These are phyloP conservation scores for Mastomys coucha DNA, from an alignment of 2,113 vertebrate species.

Conservation along the genomic window DNA sequence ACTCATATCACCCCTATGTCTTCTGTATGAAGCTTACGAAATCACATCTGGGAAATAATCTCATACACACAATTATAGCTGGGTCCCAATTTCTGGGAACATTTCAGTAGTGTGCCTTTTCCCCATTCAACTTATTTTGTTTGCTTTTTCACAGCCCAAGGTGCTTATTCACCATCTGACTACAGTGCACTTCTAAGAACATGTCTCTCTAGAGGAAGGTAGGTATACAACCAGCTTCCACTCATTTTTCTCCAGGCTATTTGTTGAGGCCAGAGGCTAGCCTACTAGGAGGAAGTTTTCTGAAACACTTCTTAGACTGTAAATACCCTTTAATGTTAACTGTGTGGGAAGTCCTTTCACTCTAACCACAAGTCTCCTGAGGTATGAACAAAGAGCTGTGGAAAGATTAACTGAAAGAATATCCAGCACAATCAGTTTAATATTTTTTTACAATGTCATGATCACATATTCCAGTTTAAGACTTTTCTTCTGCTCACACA, in stretches of 20 bases:
- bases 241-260: slow-evolving; percentile 33
- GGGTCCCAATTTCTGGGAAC: slow-evolving; percentile 59
- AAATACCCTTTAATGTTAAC: background rate
- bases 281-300: background rate
- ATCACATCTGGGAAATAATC: slow-evolving; percentile 11
- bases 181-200: background rate
- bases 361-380: background rate
- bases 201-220: background rate
- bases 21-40: slow-evolving; percentile 36
- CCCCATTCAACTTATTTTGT: slow-evolving; percentile 52
- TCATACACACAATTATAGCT: background rate
- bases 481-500: background rate
- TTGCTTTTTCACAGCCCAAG: slow-evolving; percentile 45
- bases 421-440: background rate
- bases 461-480: slow-evolving; percentile 31
- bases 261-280: fast-evolving
- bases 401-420: background rate
- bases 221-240: slow-evolving; percentile 20
- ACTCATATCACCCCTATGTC: background rate
- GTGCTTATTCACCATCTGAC: slow-evolving; percentile 43
- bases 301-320: background rate
- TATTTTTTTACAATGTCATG: slow-evolving; percentile 33
- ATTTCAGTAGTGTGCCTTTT: slow-evolving; percentile 20
- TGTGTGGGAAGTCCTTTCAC: background rate
- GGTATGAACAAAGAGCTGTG: background rate